Evolutionary conservation across 2,113 vertebrate species (phyloP), one percentile per base, ranked within the genome.

Genomic region (Ptilonorhynchus violaceus): DNA sequence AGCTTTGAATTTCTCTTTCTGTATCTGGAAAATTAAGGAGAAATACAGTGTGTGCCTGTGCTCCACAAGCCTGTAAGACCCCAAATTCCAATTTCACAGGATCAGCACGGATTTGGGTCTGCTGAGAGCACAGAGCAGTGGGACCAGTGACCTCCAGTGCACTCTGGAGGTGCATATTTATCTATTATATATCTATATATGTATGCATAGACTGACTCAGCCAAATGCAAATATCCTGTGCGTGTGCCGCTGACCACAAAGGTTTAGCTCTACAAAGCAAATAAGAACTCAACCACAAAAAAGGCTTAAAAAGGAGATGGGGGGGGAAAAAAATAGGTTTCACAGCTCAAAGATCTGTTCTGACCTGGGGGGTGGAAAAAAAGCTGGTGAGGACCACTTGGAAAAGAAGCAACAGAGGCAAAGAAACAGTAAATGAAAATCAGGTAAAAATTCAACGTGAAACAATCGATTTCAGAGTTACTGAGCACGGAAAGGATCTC

Each of bases 101-200:
- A 55, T 50, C n/a, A 21, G 24, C 11, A 47, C 2, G 50, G 35
- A 55, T 46, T 18, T 0, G n/a, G 58, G 9, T 21, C 28, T 73
- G 44, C 56, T 64, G 49, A 77, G 55, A 89, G 23, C 52, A 31
- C 20, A 13, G 55, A 68, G 41, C 6, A 77, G 33, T 5, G 2
- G 7, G 28, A 58, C 4, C 46, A 77, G 50, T 10, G 68, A 42
- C 39, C 22, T 67, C 47, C 50, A 77, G 69, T 2, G 11, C 53
- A 25, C 1, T 1, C 13, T 62, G 4, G 37, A 12, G 41, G 11
- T 35, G 13, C 30, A 2, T 6, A 1, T 37, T 0, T 42, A 2
- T 30, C 6, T 35, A 22, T 33, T 35, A 28, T 33, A 13, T 37
- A 27, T 18, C 9, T 21, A 16, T 35, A 17, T 2, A 11, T 2